Base-by-base conservation (phyloP, 2,888 invertebrate genomes). In the Sialis lutaria region DNA sequence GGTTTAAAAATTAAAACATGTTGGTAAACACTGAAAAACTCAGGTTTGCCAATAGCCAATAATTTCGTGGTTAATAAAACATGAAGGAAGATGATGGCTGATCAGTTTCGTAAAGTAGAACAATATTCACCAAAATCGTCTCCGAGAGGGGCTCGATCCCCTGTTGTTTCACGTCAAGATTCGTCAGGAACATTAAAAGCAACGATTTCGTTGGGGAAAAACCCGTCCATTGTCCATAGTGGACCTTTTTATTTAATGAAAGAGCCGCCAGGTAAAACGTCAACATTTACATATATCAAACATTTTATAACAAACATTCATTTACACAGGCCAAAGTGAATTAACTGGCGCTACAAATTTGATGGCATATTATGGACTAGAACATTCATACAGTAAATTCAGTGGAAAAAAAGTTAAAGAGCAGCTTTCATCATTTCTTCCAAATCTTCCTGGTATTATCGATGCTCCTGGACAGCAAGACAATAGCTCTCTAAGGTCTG, bases 181-280 rank as follows among this genome's bases (percentile, higher is more conserved):
- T 92, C 95, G 51, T 92, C 93, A 56, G 96, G 95, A 60, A 96
- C 95, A 53, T 75, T 96, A 56, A 95, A 95, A 73, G 93, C 95
- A 57, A 96, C 95, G 56, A 96, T 96, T 72, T 90, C 92, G 53
- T 72, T 96, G 55, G 95, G 95, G 56, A 95, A 95, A 69, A 93
- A 92, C 64, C 95, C 96, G 49, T 88, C 93, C 49, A 93, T 96
- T 58, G 90, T 95, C 67, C 91, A 92, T 67, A 90, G 90, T 70
- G 95, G 95, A 60, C 95, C 95, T 58, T 96, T 96, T 70, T 96
- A 96, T 73, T 82, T 96, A 65, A 89, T 95, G 84, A 92, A 91
- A 75, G 92, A 92, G 69, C 87, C 89, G 61, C 90, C 90, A 72
- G 83, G 89, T 87, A 72, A 60, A 59, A 10, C 45, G 33, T 42